phyloP scores from a whole-genome alignment of 2,113 vertebrate species.

The Xiphophorus couchianus region DNA sequence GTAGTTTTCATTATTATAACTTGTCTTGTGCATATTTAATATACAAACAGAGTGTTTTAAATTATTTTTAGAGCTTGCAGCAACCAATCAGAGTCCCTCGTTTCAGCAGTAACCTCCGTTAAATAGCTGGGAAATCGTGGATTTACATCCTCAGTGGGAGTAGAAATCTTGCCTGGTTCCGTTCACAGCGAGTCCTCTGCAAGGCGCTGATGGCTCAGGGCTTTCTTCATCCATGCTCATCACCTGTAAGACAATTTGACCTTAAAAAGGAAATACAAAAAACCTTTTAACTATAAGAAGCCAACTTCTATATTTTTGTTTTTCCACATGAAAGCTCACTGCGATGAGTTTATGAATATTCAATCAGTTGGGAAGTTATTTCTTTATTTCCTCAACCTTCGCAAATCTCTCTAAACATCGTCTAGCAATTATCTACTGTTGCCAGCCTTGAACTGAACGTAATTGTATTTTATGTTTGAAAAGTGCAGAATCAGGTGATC shows the following conservation, averaged over 20 bases:
- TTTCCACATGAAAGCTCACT: neutral
- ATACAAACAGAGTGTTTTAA: too few relatives aligned
- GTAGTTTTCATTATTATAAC: neutral
- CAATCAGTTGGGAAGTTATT: neutral
- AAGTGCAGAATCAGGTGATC: neutral
- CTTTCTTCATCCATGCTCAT: constrained; percentile 49
- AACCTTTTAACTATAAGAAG: constrained; percentile 9
- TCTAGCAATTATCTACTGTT: too few relatives aligned
- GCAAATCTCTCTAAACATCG: too few relatives aligned
- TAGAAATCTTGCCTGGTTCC: constrained; percentile 50
- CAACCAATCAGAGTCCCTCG: neutral
- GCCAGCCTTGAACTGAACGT: too few relatives aligned
- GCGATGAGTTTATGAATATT: constrained; percentile 9
- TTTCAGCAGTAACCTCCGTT: constrained; percentile 12
- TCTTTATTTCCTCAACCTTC: neutral
- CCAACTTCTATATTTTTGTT: neutral
- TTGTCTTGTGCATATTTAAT: neutral
- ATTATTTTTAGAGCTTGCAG: too few relatives aligned
- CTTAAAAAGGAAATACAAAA: constrained; percentile 21
- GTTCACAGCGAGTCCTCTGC: constrained; percentile 38
- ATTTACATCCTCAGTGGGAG: constrained; percentile 40
- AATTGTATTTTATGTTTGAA: neutral
- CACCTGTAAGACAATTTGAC: constrained; percentile 25
- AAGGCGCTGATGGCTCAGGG: constrained; percentile 43
- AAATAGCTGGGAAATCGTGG: constrained; percentile 16